Percentiles rank a stretch among this genome's conserved stretches.
These are phyloP conservation scores for Formica aserva DNA, from an alignment of 2,888 invertebrate species.

Conservation along the genomic window DNA sequence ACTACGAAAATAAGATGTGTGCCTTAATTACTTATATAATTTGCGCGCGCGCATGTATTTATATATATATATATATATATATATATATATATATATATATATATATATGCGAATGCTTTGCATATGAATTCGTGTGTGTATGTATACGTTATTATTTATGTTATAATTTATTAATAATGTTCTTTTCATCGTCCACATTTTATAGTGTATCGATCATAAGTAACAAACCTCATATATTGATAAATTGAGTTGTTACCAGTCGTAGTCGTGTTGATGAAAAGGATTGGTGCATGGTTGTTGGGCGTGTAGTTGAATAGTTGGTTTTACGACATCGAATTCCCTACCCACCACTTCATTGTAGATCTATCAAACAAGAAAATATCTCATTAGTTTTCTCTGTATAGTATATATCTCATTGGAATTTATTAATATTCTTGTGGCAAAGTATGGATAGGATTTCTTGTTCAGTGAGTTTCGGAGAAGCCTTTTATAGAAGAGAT, in stretches of 20 bases:
- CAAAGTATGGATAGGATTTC: constrained; percentile 51
- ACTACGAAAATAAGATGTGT: background rate
- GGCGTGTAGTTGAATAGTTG: constrained; percentile 83
- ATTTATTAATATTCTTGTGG: constrained; percentile 28
- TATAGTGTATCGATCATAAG: constrained; percentile 25
- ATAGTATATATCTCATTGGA: background rate
- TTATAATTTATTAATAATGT: constrained; percentile 38
- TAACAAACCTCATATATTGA: constrained; percentile 53
- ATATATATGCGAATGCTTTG: background rate
- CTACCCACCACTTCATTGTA: constrained; percentile 82
- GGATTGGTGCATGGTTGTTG: constrained; percentile 85
- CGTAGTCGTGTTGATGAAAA: constrained; percentile 84
- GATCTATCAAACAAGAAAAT: constrained; percentile 71
- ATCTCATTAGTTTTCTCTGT: background rate
- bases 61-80: background rate
- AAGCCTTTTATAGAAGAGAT: constrained; percentile 67
- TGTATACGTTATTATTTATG: constrained; percentile 13
- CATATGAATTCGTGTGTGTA: background rate
- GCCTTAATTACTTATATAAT: background rate
- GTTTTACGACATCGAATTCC: constrained; percentile 79
- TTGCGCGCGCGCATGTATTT: background rate
- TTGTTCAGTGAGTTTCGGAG: constrained; percentile 70
- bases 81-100: too few species aligned
- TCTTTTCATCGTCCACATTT: constrained; percentile 45
- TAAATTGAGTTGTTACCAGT: constrained; percentile 82